A percentile compares a stretch with the other conserved stretches of the same genome.
These are phyloP conservation scores for Formicarius rufipectus DNA, from an alignment of 2,113 vertebrate species.

Conservation along the genomic window DNA sequence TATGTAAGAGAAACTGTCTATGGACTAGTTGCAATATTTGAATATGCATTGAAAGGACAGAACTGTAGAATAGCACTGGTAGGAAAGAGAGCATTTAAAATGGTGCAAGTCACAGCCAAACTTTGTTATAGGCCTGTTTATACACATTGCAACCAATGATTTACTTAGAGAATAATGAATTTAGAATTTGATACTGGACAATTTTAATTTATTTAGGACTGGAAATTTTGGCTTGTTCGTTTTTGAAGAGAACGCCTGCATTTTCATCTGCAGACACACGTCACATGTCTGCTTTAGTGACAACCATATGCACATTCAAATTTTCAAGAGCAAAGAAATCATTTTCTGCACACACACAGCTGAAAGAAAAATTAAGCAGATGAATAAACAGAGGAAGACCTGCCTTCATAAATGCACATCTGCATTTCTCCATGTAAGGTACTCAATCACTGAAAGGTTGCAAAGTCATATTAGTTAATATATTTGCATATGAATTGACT, in stretches of 20 bases:
- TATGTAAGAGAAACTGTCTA: not conserved
- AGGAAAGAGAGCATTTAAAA: not conserved
- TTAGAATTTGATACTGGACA: not conserved
- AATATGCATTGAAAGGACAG: not conserved
- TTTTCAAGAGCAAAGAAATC: not conserved
- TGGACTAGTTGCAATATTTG: not conserved
- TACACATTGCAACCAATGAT: not conserved
- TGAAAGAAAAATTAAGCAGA: conserved; percentile 12
- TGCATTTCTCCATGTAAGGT: not conserved
- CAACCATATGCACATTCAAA: not conserved
- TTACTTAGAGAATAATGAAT: not conserved
- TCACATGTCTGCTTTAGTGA: not conserved
- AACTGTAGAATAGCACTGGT: not conserved
- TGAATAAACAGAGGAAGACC: not conserved
- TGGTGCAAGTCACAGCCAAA: not conserved
- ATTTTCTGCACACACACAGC: not conserved
- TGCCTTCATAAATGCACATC: not conserved
- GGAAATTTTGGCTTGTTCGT: not conserved
- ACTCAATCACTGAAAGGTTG: not conserved
- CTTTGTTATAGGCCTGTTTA: not conserved
- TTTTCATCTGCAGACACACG: not conserved
- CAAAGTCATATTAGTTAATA: not conserved
- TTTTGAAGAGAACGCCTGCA: not conserved
- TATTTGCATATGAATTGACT: conserved; percentile 21
- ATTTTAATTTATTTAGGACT: not conserved